Evolutionary conservation across 2,888 invertebrate genomes (phyloP).

Genomic region (Caenorhabditis angaria): DNA sequence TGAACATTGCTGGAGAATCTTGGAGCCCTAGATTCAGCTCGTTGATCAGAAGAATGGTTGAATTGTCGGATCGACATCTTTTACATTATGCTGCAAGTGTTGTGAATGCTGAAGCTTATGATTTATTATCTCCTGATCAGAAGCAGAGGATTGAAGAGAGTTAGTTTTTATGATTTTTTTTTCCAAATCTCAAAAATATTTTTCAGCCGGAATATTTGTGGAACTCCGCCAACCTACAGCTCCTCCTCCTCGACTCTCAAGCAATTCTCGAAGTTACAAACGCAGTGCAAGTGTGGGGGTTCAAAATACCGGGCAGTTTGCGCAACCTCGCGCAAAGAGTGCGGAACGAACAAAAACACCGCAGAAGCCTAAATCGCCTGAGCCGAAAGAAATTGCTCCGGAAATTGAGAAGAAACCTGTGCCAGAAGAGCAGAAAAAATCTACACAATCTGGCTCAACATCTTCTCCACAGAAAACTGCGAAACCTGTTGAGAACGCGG

Average conservation of each 20-base stretch:
- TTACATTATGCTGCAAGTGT: conserved; percentile 78
- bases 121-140: conserved; percentile 64
- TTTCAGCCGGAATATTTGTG: conserved; percentile 72
- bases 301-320: conserved; percentile 22
- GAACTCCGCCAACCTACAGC: conserved; percentile 73
- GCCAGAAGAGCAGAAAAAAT: conserved; percentile 7
- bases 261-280: conserved; percentile 69
- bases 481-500: neutral
- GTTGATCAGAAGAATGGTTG: conserved; percentile 59
- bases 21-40: conserved; percentile 61
- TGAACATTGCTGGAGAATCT: conserved; percentile 54
- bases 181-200: no score
- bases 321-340: conserved; percentile 49
- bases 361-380: conserved; percentile 15
- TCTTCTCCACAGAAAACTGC: conserved; percentile 9
- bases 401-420: neutral
- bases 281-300: conserved; percentile 64
- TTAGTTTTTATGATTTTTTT: conserved; percentile 32
- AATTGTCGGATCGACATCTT: conserved; percentile 80
- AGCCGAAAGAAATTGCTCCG: conserved; percentile 11
- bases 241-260: conserved; percentile 72
- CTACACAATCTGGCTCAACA: no score
- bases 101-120: conserved; percentile 71
- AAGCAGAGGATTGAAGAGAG: conserved; percentile 72
- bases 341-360: conserved; percentile 39